Conservation (phyloP, 2,797 vertebrate species). For the Decapterus maruadsi region DNA sequence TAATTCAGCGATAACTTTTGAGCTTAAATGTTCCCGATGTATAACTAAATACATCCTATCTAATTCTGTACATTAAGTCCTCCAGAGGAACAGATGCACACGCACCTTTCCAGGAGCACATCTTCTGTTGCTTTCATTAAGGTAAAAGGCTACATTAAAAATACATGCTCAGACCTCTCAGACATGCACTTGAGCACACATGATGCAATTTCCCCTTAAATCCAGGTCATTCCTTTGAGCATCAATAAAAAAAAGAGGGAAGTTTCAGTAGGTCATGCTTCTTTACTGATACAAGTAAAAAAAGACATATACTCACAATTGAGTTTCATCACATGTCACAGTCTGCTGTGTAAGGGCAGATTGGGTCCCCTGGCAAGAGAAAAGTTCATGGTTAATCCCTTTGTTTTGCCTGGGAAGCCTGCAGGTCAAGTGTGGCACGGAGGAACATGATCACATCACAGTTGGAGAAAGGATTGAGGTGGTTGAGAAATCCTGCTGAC, state of each 20-base stretch:
- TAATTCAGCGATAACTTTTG: conserved; percentile 7
- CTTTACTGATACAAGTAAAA: conserved; percentile 32
- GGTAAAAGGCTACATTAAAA: conserved; percentile 82
- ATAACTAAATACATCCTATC: conserved; percentile 5
- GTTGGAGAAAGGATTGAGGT: conserved; percentile 59
- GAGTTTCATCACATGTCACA: conserved; percentile 53
- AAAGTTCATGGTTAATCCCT: conserved; percentile 81
- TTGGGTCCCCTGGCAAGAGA: conserved; percentile 54
- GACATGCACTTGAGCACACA: conserved; percentile 76
- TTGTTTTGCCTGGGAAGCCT: conserved; percentile 72
- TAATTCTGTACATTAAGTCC: conserved; percentile 20
- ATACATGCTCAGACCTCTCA: conserved; percentile 78
- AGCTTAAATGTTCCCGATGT: background rate
- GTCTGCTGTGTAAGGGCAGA: conserved; percentile 25
- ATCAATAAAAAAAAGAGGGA: conserved; percentile 54
- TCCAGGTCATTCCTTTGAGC: conserved; percentile 69
- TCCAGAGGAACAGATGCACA: conserved; percentile 36
- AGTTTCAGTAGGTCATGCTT: conserved; percentile 41
- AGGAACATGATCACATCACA: conserved; percentile 66
- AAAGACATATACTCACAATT: conserved; percentile 71
- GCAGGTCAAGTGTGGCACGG: conserved; percentile 70
- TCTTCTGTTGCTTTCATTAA: conserved; percentile 71
- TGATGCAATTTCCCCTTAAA: conserved; percentile 63
- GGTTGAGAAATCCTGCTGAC: conserved; percentile 66
- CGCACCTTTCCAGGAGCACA: conserved; percentile 36